Percentiles rank a stretch among this genome's conserved stretches.
phyloP scores from a whole-genome alignment of 2,113 vertebrate genomes.

The Galbula dea region DNA sequence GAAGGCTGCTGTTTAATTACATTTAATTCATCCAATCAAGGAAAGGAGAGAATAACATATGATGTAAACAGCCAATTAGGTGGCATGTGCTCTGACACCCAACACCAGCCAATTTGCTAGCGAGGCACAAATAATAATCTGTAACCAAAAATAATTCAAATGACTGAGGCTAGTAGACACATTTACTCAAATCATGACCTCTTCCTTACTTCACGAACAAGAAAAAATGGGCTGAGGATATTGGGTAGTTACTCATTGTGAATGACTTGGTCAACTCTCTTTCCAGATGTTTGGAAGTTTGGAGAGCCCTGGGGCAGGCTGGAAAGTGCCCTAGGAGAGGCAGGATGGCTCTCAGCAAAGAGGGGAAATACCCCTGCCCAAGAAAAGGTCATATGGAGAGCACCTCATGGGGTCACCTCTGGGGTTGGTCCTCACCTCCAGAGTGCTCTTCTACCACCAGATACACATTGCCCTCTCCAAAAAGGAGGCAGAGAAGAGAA shows the following conservation, averaged over 20 bases:
- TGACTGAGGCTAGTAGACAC: not conserved
- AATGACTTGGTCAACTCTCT: accelerated
- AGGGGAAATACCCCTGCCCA: not conserved
- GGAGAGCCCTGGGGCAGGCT: not conserved
- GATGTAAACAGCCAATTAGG: not conserved
- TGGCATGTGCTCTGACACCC: not conserved
- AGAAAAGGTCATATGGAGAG: not conserved
- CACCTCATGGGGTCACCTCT: not conserved
- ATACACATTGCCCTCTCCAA: not conserved
- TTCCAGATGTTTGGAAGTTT: not conserved
- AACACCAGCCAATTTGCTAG: not conserved
- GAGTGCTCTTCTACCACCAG: not conserved
- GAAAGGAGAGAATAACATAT: not conserved
- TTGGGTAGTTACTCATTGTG: not conserved
- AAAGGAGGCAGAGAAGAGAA: not conserved
- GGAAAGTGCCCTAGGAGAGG: not conserved
- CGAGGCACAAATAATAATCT: not conserved
- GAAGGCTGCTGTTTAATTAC: not conserved
- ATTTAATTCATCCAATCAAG: conserved; percentile 1
- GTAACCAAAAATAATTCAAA: not conserved
- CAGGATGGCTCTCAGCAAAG: not conserved
- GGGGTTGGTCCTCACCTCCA: not conserved
- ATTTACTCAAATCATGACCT: not conserved
- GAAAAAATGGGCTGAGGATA: not conserved
- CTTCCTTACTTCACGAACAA: not conserved